phyloP scores from a whole-genome alignment of 2,797 vertebrate species.

The Cossypha dichroa region DNA sequence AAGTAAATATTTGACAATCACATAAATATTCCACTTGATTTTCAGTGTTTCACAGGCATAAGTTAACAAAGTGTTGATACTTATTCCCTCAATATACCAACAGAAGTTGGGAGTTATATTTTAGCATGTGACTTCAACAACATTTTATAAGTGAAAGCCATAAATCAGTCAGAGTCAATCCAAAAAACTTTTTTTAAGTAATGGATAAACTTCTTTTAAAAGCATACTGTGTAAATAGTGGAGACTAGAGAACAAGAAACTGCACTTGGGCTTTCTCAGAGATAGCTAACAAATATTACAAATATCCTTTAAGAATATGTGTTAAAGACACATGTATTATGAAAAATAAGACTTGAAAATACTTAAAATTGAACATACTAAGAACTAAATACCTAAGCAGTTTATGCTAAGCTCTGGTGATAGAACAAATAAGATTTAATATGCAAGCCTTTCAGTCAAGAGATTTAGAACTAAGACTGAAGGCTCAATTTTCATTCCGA shows the following conservation, averaged over 20 bases:
- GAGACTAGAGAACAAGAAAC: not conserved
- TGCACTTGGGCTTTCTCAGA: not conserved
- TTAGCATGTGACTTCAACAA: not conserved
- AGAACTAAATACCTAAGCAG: not conserved
- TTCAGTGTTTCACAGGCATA: not conserved
- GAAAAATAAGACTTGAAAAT: not conserved
- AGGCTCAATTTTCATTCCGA: not conserved
- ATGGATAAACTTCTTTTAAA: not conserved
- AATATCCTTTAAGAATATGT: not conserved
- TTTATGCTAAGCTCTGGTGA: not conserved
- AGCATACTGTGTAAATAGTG: not conserved
- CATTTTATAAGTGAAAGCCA: not conserved
- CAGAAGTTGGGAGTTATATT: not conserved
- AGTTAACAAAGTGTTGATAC: not conserved
- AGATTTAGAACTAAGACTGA: not conserved
- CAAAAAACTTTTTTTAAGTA: not conserved
- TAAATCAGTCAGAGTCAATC: not conserved
- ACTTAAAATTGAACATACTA: not conserved
- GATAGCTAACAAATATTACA: not conserved
- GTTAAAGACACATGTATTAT: not conserved
- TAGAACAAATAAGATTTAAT: not conserved
- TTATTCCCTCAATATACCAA: not conserved
- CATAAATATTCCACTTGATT: not conserved
- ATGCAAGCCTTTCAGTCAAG: not conserved
- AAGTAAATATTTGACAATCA: not conserved